A percentile compares a stretch with the other conserved stretches of the same genome.
Conservation (phyloP, 2,888 invertebrate genomes). For the Bombyx huttoni region DNA sequence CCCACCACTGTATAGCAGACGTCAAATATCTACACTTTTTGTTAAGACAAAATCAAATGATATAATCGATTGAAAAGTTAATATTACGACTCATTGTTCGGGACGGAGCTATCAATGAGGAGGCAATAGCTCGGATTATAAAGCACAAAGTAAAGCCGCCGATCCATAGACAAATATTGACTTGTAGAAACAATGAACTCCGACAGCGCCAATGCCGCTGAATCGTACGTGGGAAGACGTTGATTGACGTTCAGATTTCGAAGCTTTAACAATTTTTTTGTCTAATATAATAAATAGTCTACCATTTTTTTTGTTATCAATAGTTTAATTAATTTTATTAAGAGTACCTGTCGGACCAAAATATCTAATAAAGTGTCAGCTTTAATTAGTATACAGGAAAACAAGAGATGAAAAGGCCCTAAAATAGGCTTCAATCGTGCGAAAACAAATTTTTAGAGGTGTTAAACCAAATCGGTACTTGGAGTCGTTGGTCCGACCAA, state of each 20-base stretch:
- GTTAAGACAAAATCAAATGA: slow-evolving; percentile 42
- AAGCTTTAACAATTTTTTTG: not conserved
- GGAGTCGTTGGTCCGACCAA: slow-evolving; percentile 65
- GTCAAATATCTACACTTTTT: slow-evolving; percentile 52
- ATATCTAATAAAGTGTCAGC: slow-evolving; percentile 17
- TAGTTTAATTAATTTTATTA: too few relatives aligned
- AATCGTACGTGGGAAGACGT: slow-evolving; percentile 36
- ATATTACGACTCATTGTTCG: slow-evolving; percentile 62
- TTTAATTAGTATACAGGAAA: slow-evolving; percentile 52
- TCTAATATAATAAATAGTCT: not conserved
- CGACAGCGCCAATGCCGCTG: slow-evolving; percentile 26
- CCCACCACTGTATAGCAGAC: slow-evolving; percentile 40
- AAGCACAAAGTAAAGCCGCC: slow-evolving; percentile 57
- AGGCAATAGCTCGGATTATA: slow-evolving; percentile 55
- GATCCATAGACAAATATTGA: slow-evolving; percentile 67
- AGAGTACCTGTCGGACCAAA: not conserved
- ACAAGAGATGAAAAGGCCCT: slow-evolving; percentile 63
- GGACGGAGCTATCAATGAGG: slow-evolving; percentile 43
- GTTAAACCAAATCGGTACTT: slow-evolving; percentile 60
- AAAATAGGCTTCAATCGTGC: slow-evolving; percentile 64
- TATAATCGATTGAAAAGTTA: slow-evolving; percentile 61
- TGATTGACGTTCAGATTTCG: slow-evolving; percentile 34
- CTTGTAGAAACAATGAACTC: slow-evolving; percentile 59
- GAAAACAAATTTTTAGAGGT: slow-evolving; percentile 68
- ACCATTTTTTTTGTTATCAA: not conserved